These are phyloP conservation scores for Drosophila saltans DNA, from an alignment of 1,140 invertebrate genomes.

Conservation along the genomic window DNA sequence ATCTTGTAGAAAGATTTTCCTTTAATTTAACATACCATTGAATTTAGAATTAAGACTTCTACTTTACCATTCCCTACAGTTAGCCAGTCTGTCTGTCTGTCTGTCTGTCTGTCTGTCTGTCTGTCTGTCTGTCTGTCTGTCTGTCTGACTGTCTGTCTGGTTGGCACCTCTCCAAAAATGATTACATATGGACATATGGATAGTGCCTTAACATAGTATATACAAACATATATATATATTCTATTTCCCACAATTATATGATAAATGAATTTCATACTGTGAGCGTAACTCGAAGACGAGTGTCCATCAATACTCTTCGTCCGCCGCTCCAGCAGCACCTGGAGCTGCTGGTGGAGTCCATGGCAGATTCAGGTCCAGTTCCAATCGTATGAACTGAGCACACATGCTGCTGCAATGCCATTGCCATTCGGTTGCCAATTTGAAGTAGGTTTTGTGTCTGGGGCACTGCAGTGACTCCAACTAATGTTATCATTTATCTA, in stretches of 20 bases:
- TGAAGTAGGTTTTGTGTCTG: conserved; percentile 42
- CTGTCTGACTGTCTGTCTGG: no score
- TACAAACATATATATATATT: conserved; percentile 46
- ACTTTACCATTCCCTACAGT: no score
- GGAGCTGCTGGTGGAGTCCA: background rate
- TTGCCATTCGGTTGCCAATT: conserved; percentile 37
- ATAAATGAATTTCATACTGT: conserved; percentile 79
- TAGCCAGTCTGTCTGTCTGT: no score
- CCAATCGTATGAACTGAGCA: conserved; percentile 24
- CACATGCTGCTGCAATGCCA: conserved; percentile 35
- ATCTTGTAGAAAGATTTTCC: no score
- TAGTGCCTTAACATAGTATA: conserved; percentile 29
- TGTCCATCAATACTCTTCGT: conserved; percentile 52
- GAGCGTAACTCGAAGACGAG: conserved; percentile 64
- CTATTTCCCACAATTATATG: conserved; percentile 69
- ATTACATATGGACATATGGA: no score
- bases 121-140: no score
- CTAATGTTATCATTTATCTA: conserved; percentile 43
- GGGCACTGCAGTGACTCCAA: conserved; percentile 23
- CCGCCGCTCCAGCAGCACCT: background rate
- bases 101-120: no score
- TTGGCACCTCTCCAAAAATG: no score
- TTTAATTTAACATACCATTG: no score
- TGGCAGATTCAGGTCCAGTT: conserved; percentile 21
- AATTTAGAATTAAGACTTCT: no score